Conservation (phyloP, 2,113 vertebrate species). For the Morone saxatilis region DNA sequence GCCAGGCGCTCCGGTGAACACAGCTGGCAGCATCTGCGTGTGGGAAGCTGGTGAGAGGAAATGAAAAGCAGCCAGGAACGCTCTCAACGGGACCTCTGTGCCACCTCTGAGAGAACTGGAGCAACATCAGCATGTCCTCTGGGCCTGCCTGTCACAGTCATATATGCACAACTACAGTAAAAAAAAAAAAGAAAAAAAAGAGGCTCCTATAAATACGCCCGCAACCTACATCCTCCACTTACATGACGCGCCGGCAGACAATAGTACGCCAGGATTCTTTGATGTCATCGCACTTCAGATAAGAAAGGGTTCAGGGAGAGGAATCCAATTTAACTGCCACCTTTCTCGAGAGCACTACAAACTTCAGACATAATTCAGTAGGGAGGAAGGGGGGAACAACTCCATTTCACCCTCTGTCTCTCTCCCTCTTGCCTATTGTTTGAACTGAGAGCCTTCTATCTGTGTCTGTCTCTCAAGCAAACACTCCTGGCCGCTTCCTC, state of each 20-base stretch:
- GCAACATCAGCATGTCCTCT: constrained; percentile 39
- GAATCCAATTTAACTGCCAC: constrained; percentile 72
- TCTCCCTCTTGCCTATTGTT: constrained; percentile 53
- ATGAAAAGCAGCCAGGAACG: constrained; percentile 41
- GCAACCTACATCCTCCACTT: constrained; percentile 30
- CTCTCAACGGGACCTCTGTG: constrained; percentile 23
- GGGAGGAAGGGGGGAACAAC: constrained; percentile 37
- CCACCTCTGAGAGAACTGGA: constrained; percentile 7
- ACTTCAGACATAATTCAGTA: constrained; percentile 63
- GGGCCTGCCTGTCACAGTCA: constrained; percentile 10
- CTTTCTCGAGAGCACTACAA: constrained; percentile 62
- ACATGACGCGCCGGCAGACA: constrained; percentile 28
- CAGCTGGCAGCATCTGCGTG: constrained; percentile 36
- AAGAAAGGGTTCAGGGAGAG: constrained; percentile 58
- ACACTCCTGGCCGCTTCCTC: constrained; percentile 54
- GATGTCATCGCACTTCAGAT: constrained; percentile 62
- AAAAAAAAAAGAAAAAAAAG: constrained; percentile 1
- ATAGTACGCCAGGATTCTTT: constrained; percentile 34
- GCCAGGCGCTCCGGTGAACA: not conserved
- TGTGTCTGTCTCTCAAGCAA: constrained; percentile 63
- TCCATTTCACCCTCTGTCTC: constrained; percentile 60
- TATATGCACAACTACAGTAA: constrained; percentile 31
- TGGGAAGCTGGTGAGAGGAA: constrained; percentile 38
- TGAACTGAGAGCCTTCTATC: constrained; percentile 69
- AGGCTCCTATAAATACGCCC: constrained; percentile 36